phyloP scores from a whole-genome alignment of 2,888 invertebrate species.

The Lepetodrilus schrolli region DNA sequence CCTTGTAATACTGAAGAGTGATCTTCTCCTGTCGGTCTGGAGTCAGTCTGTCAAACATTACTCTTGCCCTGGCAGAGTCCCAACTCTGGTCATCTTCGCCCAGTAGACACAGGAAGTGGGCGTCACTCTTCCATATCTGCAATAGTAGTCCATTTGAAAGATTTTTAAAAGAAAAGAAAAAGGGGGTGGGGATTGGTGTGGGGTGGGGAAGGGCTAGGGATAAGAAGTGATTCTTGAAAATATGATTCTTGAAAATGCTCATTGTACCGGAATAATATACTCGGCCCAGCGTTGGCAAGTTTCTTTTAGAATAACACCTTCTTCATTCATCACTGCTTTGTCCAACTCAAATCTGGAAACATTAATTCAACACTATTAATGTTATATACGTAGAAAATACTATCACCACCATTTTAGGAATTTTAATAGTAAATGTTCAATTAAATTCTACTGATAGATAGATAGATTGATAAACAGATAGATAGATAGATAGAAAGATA shows the following conservation, averaged over 20 bases:
- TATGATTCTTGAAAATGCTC: too few relatives aligned
- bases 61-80: background rate
- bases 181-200: too few relatives aligned
- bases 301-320: background rate
- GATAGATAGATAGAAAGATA: too few relatives aligned
- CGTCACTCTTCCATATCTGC: slow-evolving; percentile 11
- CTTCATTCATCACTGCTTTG: background rate
- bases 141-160: background rate
- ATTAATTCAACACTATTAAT: too few relatives aligned
- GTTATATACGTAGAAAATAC: too few relatives aligned
- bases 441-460: too few relatives aligned
- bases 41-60: background rate
- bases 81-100: background rate
- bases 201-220: too few relatives aligned
- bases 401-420: too few relatives aligned
- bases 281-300: background rate
- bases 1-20: slow-evolving; percentile 37
- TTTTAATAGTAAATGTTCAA: too few relatives aligned
- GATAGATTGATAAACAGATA: too few relatives aligned
- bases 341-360: background rate
- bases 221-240: too few relatives aligned
- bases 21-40: background rate
- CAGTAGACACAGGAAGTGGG: background rate
- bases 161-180: too few relatives aligned
- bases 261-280: background rate